Evolutionary conservation across 1,140 invertebrate species (phyloP), one percentile per base, ranked within the genome.

Genomic region (Drosophila nannoptera): DNA sequence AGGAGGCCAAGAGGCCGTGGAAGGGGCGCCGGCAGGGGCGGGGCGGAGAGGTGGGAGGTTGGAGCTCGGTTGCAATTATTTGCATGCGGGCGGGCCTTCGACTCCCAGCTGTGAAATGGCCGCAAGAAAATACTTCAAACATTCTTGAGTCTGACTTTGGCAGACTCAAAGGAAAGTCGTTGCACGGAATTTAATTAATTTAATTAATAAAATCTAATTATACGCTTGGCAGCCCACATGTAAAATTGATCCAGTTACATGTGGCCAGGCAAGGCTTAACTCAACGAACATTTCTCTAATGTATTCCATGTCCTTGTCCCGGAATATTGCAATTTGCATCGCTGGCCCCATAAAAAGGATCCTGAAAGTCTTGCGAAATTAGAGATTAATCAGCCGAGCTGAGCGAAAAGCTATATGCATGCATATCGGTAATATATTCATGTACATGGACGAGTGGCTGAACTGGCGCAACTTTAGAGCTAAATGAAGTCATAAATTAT

Each of bases 401-500:
- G n/a, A 7, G 0, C 29, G 9, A 14, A 32, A 45, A 33, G 14
- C 32, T 49, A 40, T 56, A 43, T 9, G 12, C 9, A 14, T 22
- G 46, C 12, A 29, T 7, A 29, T n/a, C n/a, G 6, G 8, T 29
- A 42, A n/a, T 11, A 54, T 11, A 16, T 48, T 58, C 50, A 67
- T 58, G 53, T 60, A 72, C 68, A 69, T 59, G 64, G 42, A 77
- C 66, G 62, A 77, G 11, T 40, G 12, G 22, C 62, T 38, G 32
- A 33, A 45, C 62, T 54, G 54, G 48, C 56, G 31, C 74, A 83
- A 82, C 76, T 84, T 83, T 80, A 76, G 60, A 60, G 69, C 69
- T 60, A 76, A 80, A 83, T 84, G 73, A 84, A 80, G 76, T 55
- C 80, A 83, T 83, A 84, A 83, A 83, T 83, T 84, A 84, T 83